phyloP scores from a whole-genome alignment of 2,113 vertebrate species.

The Fregetta grallaria region DNA sequence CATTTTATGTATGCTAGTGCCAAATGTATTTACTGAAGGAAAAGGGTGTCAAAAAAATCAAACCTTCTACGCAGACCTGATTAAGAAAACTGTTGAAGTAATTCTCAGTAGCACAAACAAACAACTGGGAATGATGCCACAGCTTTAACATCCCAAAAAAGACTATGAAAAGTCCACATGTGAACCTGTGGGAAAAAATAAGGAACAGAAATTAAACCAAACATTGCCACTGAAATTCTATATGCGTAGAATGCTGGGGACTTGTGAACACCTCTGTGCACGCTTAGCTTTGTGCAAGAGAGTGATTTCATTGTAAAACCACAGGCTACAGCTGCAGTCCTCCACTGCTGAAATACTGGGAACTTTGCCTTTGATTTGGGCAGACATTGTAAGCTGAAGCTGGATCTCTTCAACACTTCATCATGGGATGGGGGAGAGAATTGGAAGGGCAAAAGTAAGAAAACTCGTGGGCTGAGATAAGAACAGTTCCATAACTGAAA shows the following conservation, averaged over 20 bases:
- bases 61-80: too few relatives aligned
- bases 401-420: neutral
- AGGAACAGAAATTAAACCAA: neutral
- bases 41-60: neutral
- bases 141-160: neutral
- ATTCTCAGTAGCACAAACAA: neutral
- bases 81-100: neutral
- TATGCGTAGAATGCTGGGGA: rapidly evolving
- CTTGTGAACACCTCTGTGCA: neutral
- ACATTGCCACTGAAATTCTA: neutral
- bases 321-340: neutral
- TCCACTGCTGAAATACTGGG: neutral
- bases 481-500: too few relatives aligned
- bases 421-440: too few relatives aligned
- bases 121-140: neutral
- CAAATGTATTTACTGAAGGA: neutral
- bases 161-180: neutral
- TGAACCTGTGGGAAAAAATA: neutral
- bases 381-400: neutral
- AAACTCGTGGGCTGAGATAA: too few relatives aligned
- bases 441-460: too few relatives aligned
- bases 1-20: neutral
- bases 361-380: neutral
- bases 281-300: neutral
- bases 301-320: neutral